Conservation (phyloP, 2,113 vertebrate genomes). For the Caretta caretta region DNA sequence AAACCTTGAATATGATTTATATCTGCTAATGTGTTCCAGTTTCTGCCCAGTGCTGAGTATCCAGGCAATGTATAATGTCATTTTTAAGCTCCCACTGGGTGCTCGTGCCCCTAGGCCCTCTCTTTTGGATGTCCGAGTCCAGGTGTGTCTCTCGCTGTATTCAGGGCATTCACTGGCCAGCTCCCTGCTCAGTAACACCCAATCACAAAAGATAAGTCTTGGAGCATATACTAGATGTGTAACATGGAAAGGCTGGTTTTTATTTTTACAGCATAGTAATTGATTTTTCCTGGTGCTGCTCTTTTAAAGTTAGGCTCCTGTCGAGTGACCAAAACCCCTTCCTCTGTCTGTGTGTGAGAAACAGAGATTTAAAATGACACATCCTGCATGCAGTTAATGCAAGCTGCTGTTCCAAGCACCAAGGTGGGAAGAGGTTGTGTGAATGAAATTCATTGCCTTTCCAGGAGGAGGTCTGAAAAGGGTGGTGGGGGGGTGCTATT, state of each 20-base stretch:
- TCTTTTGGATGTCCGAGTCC: background rate
- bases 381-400: background rate
- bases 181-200: conserved; percentile 1
- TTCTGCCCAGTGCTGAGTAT: background rate
- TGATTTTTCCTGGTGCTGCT: conserved; percentile 46
- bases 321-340: conserved; percentile 32
- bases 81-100: conserved; percentile 7
- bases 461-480: background rate
- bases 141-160: background rate
- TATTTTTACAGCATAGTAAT: conserved; percentile 50
- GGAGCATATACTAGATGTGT: conserved; percentile 35
- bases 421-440: background rate
- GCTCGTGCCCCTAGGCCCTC: background rate
- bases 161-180: background rate
- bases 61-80: background rate
- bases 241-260: conserved; percentile 39
- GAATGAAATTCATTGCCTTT: background rate
- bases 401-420: conserved; percentile 7
- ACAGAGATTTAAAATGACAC: conserved; percentile 48
- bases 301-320: conserved; percentile 46
- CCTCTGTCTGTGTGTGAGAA: background rate
- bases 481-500: background rate
- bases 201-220: conserved; percentile 41
- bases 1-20: background rate
- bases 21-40: background rate